Evolutionary conservation across 2,113 vertebrate species (phyloP), one percentile per base, ranked within the genome.

Genomic region (Centropus bengalensis): DNA sequence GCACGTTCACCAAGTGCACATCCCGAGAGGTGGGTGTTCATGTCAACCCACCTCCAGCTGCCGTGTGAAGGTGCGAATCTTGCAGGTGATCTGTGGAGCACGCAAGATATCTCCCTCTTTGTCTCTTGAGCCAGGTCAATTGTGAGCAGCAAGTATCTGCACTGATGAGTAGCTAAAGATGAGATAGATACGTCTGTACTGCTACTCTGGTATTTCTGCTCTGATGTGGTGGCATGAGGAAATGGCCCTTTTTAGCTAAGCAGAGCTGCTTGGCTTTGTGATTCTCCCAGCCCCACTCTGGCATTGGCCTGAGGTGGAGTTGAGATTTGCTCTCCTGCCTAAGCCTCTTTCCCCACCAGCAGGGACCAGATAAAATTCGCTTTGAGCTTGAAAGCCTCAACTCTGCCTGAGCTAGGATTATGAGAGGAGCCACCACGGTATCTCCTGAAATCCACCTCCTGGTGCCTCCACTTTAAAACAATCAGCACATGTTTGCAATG

Each of bases 401-500:
- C 82, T 66, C 91, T 6, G 40, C 94, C 67, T 96, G 91, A 92
- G 96, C 64, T 6, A 3, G 97, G 97, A 97, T 97, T 97, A 97
- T 79, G 91, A 96, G 93, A 89, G 63, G 67, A 96, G 91, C 88
- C 96, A 92, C 88, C 8, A 0, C 12, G 71, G 91, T 94, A 95
- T 96, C 96, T 96, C 96, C 97, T 97, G 97, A 97, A 97, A 98
- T 97, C 96, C 96, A 91, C 92, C 94, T 96, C 81, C 78, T 26
- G 1, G 28, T 85, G 77, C 91, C 88, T 97, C 93, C 94, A 2
- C 40, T 97, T 96, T 95, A 97, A 98, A 97, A 97, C 97, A 97
- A 97, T 97, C 97, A 96, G 87, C 74, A 66, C 71, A 32, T 98
- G 93, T 98, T 98, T 98, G 97, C 97, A 88, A 33, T 97, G 93